Evolutionary conservation across 1,140 invertebrate species (phyloP).

Genomic region (Coelopa frigida): DNA sequence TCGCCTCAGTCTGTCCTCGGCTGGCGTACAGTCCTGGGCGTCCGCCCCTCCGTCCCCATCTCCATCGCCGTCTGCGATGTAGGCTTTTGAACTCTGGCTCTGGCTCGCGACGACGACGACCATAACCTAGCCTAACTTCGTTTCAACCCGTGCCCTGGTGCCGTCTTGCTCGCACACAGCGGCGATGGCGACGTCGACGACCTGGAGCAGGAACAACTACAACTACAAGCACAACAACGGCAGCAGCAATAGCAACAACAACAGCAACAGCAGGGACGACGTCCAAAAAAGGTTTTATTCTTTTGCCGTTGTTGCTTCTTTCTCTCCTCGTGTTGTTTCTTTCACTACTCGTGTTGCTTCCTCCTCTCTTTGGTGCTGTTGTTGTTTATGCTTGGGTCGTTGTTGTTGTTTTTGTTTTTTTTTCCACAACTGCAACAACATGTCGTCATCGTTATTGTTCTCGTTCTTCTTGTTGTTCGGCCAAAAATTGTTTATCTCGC

Average conservation of each 20-base stretch:
- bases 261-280: too few species aligned
- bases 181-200: not conserved
- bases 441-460: too few species aligned
- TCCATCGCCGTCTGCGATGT: slow-evolving; percentile 2
- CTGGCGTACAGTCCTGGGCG: not conserved
- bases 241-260: slow-evolving; percentile 9
- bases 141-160: not conserved
- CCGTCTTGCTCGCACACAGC: not conserved
- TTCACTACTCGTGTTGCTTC: too few species aligned
- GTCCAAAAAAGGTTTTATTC: too few species aligned
- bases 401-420: too few species aligned
- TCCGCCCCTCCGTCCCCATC: not conserved
- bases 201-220: not conserved
- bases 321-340: too few species aligned
- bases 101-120: slow-evolving; percentile 12
- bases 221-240: slow-evolving; percentile 2
- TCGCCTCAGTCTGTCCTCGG: not conserved
- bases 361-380: too few species aligned
- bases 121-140: slow-evolving; percentile 41
- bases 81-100: slow-evolving; percentile 38
- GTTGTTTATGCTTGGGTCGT: too few species aligned
- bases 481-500: too few species aligned
- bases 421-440: too few species aligned
- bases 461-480: too few species aligned
- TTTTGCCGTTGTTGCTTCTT: too few species aligned